Evolutionary conservation across 2,888 invertebrate species (phyloP), one percentile per base, ranked within the genome.

Genomic region (Eupithecia exiguata): DNA sequence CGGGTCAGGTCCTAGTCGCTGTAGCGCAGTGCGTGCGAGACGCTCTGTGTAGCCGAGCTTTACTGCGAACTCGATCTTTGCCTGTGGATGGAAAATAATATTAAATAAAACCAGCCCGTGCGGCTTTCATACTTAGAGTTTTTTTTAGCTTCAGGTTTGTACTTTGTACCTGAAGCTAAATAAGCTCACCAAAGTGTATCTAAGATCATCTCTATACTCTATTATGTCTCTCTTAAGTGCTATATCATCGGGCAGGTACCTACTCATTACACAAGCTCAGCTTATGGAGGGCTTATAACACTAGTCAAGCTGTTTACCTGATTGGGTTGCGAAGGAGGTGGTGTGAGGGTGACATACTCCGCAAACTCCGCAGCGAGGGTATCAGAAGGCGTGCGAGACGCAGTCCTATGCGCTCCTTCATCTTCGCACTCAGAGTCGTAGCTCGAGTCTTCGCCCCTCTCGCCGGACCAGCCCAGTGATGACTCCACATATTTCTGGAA

Each of bases 1-100:
- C 10, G 98, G 98, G 80, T 97, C 96, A 0, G 97, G 96, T 0
- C 98, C 98, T n/a, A 99, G 92, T 82, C 97, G 97, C 80, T 96
- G 96, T 62, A 99, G 89, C 0, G 98, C 99, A 1, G 96, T 96
- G 81, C 97, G 96, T 9, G 99, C 97, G 77, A 98, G 95, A 65
- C 96, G 95, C 87, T 99, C 98, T 0, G 98, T 97, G 91, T 99
- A 99, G 62, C 99, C 99, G 79, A 99, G 93, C 91, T 98, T 98
- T 71, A 98, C 95, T 0, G 98, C 98, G 88, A 98, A 99, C 90
- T 99, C 98, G 77, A 98, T 96, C 85, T 97, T 95, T 69, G 96
- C 95, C 83, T 94, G 86, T 6, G 25, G 68, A 61, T 16, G 14
- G 4, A 61, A 18, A 21, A 7, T 6, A 53, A 53, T 0, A 12